Base-by-base conservation (phyloP, 2,797 vertebrate species). In the Ara ararauna region DNA sequence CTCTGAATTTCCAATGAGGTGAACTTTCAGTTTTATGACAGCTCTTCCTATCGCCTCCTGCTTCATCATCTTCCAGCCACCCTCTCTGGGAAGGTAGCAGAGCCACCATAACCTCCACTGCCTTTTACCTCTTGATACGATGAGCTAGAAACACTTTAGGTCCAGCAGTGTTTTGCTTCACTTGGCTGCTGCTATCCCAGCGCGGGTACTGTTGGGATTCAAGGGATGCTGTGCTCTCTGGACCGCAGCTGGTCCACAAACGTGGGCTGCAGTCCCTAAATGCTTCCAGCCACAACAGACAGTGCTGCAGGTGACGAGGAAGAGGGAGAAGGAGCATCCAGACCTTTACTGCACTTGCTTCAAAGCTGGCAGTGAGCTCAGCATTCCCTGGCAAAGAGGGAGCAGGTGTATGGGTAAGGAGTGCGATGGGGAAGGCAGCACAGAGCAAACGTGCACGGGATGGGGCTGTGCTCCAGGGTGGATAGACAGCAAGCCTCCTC, bases 371-470 rank as follows among this genome's bases (percentile, higher is more conserved):
- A 87, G 74, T 0, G 1, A 26, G 67, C 3, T 0, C 76, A 24
- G 70, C 18, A 2, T 18, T 85, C 23, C 56, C 74, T 17, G 94
- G 89, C 73, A n/a, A 34, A 78, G 5, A 13, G 13, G 34, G 85
- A 34, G 65, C 83, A 47, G 92, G 60, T 48, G 79, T 2, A 5
- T 0, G 8, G 61, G 3, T 0, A 3, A 51, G 38, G 32, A 67
- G 51, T 1, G 3, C 1, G 10, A 2, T 11, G 60, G 27, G 29
- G 56, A 32, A 48, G 34, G 61, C 68, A 38, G 72, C 27, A 2
- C 0, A 7, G 36, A 64, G 51, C n/a, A 34, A 1, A 5, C 0
- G 27, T 1, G 26, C 30, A 0, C 0, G 0, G 54, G 36, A 45
- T 4, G 50, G 40, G 64, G 64, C 85, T 47, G 74, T 13, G 48